Evolutionary conservation across 2,888 invertebrate species (phyloP).

Genomic region (Andrena camellia): DNA sequence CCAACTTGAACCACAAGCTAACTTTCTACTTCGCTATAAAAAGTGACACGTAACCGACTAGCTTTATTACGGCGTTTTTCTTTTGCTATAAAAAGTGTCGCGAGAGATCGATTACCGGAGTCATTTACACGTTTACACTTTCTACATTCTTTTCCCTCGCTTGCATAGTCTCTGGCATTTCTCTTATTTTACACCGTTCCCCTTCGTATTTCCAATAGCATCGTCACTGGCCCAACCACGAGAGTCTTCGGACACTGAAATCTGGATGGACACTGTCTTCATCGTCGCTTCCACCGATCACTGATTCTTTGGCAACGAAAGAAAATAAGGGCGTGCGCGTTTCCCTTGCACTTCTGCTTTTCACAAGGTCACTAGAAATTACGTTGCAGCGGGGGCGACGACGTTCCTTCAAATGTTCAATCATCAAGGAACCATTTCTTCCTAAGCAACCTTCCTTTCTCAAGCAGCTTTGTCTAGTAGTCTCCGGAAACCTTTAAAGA

Average conservation of each 20-base stretch:
- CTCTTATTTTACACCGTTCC: slow-evolving; percentile 19
- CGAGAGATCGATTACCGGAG: slow-evolving; percentile 44
- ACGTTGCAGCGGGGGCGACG: neutral
- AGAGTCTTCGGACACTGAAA: neutral
- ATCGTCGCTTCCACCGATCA: slow-evolving; percentile 14
- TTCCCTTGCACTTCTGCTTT: neutral
- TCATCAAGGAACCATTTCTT: too few relatives aligned
- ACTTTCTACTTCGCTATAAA: slow-evolving; percentile 73
- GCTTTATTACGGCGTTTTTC: slow-evolving; percentile 62
- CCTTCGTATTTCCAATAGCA: slow-evolving; percentile 1
- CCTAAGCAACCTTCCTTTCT: too few relatives aligned
- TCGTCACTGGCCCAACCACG: slow-evolving; percentile 11
- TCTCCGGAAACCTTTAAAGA: too few relatives aligned
- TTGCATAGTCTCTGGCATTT: neutral
- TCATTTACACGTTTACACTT: slow-evolving; percentile 61
- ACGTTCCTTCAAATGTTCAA: neutral
- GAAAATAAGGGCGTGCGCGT: neutral
- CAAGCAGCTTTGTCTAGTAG: too few relatives aligned
- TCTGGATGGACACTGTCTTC: neutral
- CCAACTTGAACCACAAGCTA: slow-evolving; percentile 72
- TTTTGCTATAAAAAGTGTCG: slow-evolving; percentile 68
- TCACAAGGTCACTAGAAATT: neutral
- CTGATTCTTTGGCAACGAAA: neutral
- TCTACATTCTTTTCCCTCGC: slow-evolving; percentile 36
- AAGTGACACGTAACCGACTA: slow-evolving; percentile 71